These are phyloP conservation scores for Steinernema khuongi DNA, from an alignment of 1,140 invertebrate species.

Conservation along the genomic window DNA sequence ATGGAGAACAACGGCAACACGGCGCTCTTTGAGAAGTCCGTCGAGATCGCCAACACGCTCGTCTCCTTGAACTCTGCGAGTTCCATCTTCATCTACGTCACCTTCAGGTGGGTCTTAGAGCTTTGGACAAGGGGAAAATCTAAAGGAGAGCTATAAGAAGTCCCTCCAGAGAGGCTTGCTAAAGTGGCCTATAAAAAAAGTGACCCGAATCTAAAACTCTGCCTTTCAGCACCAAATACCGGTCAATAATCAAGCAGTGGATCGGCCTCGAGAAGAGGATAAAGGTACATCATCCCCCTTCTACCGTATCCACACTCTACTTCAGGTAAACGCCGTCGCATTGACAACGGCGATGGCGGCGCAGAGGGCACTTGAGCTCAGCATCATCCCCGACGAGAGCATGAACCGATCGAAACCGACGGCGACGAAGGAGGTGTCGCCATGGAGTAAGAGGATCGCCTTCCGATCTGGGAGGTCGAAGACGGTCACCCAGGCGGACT, in stretches of 20 bases:
- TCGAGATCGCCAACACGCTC: slow-evolving; percentile 51
- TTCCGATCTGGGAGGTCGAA: not conserved
- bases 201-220: too few relatives aligned
- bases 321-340: slow-evolving; percentile 50
- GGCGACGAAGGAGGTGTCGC: not conserved
- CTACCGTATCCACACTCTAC: not conserved
- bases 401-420: not conserved
- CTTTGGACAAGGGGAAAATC: too few relatives aligned
- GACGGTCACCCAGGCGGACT: not conserved
- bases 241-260: slow-evolving; percentile 48
- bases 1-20: not conserved
- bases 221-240: slow-evolving; percentile 48
- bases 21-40: slow-evolving; percentile 37
- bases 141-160: too few relatives aligned
- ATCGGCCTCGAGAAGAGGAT: slow-evolving; percentile 47
- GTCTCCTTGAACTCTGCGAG: slow-evolving; percentile 56
- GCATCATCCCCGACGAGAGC: slow-evolving; percentile 49
- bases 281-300: slow-evolving; percentile 32
- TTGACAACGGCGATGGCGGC: slow-evolving; percentile 53
- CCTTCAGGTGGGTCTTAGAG: too few relatives aligned
- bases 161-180: too few relatives aligned
- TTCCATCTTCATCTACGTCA: slow-evolving; percentile 53
- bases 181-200: too few relatives aligned
- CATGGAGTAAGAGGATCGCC: not conserved
- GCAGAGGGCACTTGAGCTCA: slow-evolving; percentile 48